Conservation (phyloP, 2,888 invertebrate species). For the Volucella inanis region DNA sequence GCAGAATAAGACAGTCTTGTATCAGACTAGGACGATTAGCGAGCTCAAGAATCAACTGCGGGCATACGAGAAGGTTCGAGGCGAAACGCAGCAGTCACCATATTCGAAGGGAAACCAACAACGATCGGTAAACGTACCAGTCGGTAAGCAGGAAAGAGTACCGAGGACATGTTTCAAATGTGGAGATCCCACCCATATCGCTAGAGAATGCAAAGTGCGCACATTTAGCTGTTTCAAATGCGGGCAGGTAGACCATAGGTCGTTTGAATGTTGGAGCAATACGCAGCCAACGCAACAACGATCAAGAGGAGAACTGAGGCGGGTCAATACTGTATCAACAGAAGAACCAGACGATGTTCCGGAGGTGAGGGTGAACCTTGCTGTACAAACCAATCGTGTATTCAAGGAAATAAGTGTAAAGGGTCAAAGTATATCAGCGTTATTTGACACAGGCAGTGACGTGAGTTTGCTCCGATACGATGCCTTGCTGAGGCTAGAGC, state of each 20-base stretch:
- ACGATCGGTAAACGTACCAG: background rate
- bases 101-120: conserved; percentile 21
- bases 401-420: conserved; percentile 40
- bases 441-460: conserved; percentile 64
- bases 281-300: background rate
- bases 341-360: conserved; percentile 6
- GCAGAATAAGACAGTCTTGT: conserved; percentile 45
- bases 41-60: conserved; percentile 38
- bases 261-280: background rate
- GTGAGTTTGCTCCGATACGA: conserved; percentile 48
- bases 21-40: conserved; percentile 26
- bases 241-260: conserved; percentile 1
- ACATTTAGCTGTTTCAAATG: conserved; percentile 27
- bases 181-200: background rate
- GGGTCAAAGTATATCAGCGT: conserved; percentile 29
- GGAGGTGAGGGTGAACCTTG: background rate
- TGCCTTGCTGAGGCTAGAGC: conserved; percentile 12
- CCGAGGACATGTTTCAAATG: conserved; percentile 26
- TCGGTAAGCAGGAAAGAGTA: background rate
- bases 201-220: background rate
- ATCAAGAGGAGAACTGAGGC: background rate
- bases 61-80: conserved; percentile 30
- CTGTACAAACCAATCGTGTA: conserved; percentile 12
- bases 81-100: conserved; percentile 29
- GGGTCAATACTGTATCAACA: conserved; percentile 24